These are phyloP conservation scores for Dermolepida albohirtum DNA, from an alignment of 2,888 invertebrate genomes.

Conservation along the genomic window DNA sequence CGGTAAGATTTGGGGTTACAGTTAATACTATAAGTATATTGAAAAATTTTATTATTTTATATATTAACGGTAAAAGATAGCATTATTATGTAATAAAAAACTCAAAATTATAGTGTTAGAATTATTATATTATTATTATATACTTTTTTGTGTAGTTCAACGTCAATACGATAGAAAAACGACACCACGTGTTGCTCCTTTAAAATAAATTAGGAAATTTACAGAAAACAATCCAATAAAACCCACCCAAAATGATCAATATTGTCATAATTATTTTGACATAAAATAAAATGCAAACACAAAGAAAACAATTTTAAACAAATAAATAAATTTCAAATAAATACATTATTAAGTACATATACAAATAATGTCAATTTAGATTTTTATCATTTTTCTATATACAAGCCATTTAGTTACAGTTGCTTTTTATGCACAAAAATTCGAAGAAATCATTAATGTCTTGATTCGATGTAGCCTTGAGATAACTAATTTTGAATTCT, in stretches of 20 bases:
- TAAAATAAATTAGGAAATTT: slow-evolving; percentile 45
- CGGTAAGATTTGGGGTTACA: no score
- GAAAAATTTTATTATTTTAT: no score
- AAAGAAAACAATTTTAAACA: slow-evolving; percentile 54
- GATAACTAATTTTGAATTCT: no score
- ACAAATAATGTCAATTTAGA: slow-evolving; percentile 53
- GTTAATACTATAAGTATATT: no score
- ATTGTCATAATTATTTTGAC: slow-evolving; percentile 57
- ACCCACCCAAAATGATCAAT: slow-evolving; percentile 58
- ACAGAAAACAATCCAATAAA: slow-evolving; percentile 56
- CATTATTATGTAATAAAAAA: neutral
- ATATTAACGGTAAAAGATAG: no score
- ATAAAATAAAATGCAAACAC: slow-evolving; percentile 52
- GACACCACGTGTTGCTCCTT: slow-evolving; percentile 29
- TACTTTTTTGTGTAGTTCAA: slow-evolving; percentile 57
- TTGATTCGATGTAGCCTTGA: no score
- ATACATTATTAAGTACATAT: slow-evolving; percentile 54
- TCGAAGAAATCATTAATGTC: no score
- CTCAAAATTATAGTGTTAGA: slow-evolving; percentile 27
- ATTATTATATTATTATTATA: slow-evolving; percentile 48
- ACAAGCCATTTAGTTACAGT: neutral
- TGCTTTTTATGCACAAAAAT: no score
- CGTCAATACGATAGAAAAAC: slow-evolving; percentile 52
- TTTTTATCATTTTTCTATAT: neutral
- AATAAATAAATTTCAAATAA: slow-evolving; percentile 49